Evolutionary conservation across 2,113 vertebrate genomes (phyloP).

Genomic region (Natator depressus): DNA sequence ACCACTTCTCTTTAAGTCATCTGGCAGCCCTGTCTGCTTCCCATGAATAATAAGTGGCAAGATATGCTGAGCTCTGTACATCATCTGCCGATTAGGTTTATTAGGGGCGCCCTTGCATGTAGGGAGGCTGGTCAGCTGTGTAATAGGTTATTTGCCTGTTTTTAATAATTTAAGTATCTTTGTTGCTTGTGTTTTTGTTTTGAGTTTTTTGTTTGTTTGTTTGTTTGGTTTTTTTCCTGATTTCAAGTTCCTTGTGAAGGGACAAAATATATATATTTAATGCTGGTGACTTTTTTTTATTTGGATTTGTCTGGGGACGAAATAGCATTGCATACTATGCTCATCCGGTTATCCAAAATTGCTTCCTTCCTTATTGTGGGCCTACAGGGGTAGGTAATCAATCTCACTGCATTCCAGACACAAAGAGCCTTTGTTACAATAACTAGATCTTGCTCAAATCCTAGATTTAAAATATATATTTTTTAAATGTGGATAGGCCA

Average conservation of each 20-base stretch:
- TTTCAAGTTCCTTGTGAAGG: neutral
- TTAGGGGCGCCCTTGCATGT: neutral
- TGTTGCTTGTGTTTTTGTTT: neutral
- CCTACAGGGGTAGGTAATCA: neutral
- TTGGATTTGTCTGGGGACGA: neutral
- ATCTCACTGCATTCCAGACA: neutral
- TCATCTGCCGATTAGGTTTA: constrained; percentile 1
- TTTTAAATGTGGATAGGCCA: neutral
- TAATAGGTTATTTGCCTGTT: neutral
- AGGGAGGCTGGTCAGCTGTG: neutral
- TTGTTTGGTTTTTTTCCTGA: neutral
- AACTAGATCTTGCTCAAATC: neutral
- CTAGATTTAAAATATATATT: too few species aligned
- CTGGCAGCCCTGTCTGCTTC: constrained; percentile 57
- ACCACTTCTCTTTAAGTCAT: constrained; percentile 62
- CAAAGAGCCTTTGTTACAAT: neutral
- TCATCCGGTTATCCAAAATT: neutral
- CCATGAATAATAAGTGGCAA: neutral
- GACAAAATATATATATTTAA: neutral
- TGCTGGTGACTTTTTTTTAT: neutral
- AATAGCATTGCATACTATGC: fast-evolving
- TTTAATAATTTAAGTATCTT: neutral
- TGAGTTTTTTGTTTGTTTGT: neutral
- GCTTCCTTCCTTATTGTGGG: neutral
- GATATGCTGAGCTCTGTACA: constrained; percentile 2